Evolutionary conservation across 1,140 invertebrate species (phyloP).

Genomic region (Monochamus saltuarius): DNA sequence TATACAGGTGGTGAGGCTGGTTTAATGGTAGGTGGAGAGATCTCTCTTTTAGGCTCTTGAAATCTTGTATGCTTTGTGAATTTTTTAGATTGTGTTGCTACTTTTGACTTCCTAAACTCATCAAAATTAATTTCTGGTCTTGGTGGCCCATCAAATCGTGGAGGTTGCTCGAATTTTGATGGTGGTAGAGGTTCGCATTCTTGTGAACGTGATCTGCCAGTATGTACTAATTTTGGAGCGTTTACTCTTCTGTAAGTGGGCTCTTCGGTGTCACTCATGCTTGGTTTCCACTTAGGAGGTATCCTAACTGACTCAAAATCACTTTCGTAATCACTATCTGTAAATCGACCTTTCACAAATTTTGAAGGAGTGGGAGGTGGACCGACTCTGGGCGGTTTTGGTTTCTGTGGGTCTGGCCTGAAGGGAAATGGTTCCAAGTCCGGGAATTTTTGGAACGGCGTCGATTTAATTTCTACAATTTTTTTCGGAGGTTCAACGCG

Average conservation of each 20-base stretch:
- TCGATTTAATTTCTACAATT: conserved; percentile 29
- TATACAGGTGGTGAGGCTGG: conserved; percentile 59
- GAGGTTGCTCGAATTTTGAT: conserved; percentile 59
- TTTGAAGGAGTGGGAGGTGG: conserved; percentile 62
- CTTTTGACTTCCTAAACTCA: conserved; percentile 40
- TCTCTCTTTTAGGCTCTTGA: conserved; percentile 30
- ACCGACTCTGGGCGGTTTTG: conserved; percentile 48
- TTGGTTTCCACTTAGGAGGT: conserved; percentile 63
- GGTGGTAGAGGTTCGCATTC: conserved; percentile 61
- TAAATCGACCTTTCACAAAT: conserved; percentile 61
- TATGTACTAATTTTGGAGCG: conserved; percentile 52
- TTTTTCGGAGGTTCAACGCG: conserved; percentile 38
- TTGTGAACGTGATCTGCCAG: conserved; percentile 56
- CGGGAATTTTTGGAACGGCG: conserved; percentile 52
- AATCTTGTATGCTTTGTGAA: conserved; percentile 34
- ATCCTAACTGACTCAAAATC: conserved; percentile 61
- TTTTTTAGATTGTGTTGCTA: conserved; percentile 44
- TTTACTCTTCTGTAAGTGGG: conserved; percentile 58
- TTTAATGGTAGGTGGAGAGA: conserved; percentile 49
- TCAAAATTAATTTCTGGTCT: conserved; percentile 51
- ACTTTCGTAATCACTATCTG: conserved; percentile 73
- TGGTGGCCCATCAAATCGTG: conserved; percentile 55
- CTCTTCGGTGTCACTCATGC: conserved; percentile 67
- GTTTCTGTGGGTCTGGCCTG: conserved; percentile 50
- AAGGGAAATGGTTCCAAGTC: conserved; percentile 60